Percentiles rank a stretch among this genome's conserved stretches.
Conservation (phyloP, 2,113 vertebrate species). For the Sphaerodactylus townsendi region DNA sequence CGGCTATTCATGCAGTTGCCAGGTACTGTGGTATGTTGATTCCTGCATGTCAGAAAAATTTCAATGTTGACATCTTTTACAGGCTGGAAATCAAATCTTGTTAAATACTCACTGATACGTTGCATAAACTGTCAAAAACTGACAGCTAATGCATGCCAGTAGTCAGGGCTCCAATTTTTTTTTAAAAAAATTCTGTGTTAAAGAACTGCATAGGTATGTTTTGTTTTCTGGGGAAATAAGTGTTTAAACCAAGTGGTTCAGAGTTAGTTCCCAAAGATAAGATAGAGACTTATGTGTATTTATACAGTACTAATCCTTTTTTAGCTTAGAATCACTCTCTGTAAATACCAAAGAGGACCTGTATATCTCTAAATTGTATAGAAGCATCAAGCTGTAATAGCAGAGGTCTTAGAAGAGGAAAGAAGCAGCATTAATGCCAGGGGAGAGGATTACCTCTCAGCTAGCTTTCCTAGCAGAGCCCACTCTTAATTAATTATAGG, state of each 20-base stretch:
- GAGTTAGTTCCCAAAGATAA: constrained; percentile 14
- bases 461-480: constrained; percentile 15
- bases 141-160: neutral
- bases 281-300: neutral
- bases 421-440: constrained; percentile 27
- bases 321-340: constrained; percentile 18
- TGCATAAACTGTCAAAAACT: neutral
- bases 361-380: constrained; percentile 12
- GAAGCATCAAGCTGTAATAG: constrained; percentile 18
- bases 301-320: constrained; percentile 19
- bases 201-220: neutral
- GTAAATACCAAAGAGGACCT: constrained; percentile 14
- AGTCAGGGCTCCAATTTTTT: neutral
- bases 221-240: neutral
- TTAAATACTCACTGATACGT: neutral
- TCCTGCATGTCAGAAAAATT: too few relatives aligned
- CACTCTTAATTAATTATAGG: constrained; percentile 35
- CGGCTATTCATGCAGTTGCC: neutral
- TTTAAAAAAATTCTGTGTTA: neutral
- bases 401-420: constrained; percentile 16
- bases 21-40: neutral
- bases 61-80: neutral
- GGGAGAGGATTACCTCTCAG: constrained; percentile 31
- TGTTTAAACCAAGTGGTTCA: neutral
- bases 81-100: neutral